Evolutionary conservation across 2,113 vertebrate species (phyloP).

Genomic region (Erythrocebus patas): DNA sequence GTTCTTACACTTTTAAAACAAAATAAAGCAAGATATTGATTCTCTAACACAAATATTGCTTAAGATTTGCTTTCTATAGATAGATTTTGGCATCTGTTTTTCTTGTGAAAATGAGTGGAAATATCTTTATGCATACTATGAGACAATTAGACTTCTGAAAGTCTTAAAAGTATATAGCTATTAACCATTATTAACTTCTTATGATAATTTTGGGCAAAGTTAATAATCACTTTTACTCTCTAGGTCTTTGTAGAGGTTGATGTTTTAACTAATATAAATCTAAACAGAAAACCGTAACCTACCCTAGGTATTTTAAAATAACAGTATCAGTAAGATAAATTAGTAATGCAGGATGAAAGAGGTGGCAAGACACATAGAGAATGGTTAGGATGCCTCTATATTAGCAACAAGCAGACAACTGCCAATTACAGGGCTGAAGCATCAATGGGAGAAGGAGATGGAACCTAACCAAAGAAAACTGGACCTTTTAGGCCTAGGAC

Average conservation of each 20-base stretch:
- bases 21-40: background rate
- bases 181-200: background rate
- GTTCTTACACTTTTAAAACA: slow-evolving; percentile 45
- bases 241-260: background rate
- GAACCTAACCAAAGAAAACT: background rate
- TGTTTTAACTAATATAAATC: background rate
- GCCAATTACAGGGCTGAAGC: background rate
- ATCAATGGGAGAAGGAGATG: background rate
- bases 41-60: background rate
- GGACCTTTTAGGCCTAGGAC: background rate
- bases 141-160: background rate
- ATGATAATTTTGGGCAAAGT: background rate
- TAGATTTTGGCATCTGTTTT: background rate
- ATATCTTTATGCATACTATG: background rate
- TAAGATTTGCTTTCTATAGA: background rate
- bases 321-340: background rate
- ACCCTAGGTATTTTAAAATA: background rate
- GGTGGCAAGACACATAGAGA: background rate
- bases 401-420: background rate
- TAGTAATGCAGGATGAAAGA: background rate
- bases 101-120: background rate
- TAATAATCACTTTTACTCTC: background rate
- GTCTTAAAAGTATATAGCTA: background rate
- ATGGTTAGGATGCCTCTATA: background rate
- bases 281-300: background rate